A percentile compares a stretch with the other conserved stretches of the same genome.
Evolutionary conservation across 2,113 vertebrate genomes (phyloP).

Genomic region (Microtus pennsylvanicus): DNA sequence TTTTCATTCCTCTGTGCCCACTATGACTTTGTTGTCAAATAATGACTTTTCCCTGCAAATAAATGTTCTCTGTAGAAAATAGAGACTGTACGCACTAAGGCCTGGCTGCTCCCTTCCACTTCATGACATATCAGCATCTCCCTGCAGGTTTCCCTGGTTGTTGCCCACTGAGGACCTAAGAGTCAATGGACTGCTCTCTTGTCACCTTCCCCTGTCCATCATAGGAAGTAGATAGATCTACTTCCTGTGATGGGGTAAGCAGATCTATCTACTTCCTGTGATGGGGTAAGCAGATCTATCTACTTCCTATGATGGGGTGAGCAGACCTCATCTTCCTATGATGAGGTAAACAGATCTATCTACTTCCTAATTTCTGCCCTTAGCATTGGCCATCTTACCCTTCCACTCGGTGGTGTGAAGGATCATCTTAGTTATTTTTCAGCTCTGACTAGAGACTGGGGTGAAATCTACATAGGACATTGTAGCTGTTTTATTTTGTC

Average conservation of each 20-base stretch:
- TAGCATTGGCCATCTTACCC: neutral
- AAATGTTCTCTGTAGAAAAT: slow-evolving; percentile 45
- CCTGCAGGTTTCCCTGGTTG: neutral
- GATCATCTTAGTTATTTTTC: neutral
- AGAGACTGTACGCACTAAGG: neutral
- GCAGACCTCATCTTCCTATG: too few species aligned
- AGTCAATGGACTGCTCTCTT: neutral
- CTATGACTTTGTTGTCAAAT: slow-evolving; percentile 37
- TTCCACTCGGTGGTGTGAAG: neutral
- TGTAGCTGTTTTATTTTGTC: neutral
- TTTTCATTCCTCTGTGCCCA: neutral
- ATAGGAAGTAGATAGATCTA: too few species aligned
- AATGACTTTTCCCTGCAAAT: slow-evolving; percentile 53
- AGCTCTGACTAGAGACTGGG: neutral
- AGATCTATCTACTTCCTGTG: too few species aligned
- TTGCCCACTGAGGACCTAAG: neutral
- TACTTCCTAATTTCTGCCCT: neutral
- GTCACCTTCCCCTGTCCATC: neutral
- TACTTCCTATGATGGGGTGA: too few species aligned
- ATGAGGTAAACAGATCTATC: neutral
- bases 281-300: neutral
- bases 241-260: neutral
- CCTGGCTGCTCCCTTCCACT: neutral
- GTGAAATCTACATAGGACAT: neutral
- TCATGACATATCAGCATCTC: neutral